phyloP scores from a whole-genome alignment of 1,140 invertebrate genomes.

The Drosophila sulfurigaster region DNA sequence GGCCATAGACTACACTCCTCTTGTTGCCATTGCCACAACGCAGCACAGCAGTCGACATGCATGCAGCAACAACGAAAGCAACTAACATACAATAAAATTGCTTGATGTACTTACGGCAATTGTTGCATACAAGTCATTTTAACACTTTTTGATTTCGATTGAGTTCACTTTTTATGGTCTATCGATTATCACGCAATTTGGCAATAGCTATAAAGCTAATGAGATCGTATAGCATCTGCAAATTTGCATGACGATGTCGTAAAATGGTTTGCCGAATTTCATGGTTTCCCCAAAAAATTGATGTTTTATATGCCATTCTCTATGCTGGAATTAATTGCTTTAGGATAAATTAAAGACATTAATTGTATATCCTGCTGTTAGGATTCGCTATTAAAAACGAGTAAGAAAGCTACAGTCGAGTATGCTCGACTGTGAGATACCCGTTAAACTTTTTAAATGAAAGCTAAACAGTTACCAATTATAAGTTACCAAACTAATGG shows the following conservation, averaged over 20 bases:
- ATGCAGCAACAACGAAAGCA: conserved; percentile 13
- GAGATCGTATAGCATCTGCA: not conserved
- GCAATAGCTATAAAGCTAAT: not conserved
- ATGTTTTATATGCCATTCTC: too few species aligned
- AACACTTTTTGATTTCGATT: conserved; percentile 7
- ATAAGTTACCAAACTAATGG: too few species aligned
- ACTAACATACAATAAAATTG: not conserved
- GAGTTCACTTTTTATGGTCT: conserved; percentile 3
- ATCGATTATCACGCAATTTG: not conserved
- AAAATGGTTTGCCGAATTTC: too few species aligned
- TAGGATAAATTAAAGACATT: too few species aligned
- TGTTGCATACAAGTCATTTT: not conserved
- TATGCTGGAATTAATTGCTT: too few species aligned
- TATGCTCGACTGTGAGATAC: too few species aligned
- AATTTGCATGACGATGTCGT: not conserved
- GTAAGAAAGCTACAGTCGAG: too few species aligned
- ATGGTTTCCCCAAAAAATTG: too few species aligned
- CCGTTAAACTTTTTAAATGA: too few species aligned
- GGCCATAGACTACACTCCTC: conserved; percentile 60
- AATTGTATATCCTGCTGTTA: too few species aligned
- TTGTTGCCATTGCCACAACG: conserved; percentile 42
- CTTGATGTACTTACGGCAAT: conserved; percentile 1
- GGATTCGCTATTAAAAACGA: too few species aligned
- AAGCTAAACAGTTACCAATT: too few species aligned
- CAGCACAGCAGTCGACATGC: conserved; percentile 12